Evolutionary conservation across 2,797 vertebrate genomes (phyloP), one percentile per base, ranked within the genome.

Genomic region (Gobionotothen gibberifrons): DNA sequence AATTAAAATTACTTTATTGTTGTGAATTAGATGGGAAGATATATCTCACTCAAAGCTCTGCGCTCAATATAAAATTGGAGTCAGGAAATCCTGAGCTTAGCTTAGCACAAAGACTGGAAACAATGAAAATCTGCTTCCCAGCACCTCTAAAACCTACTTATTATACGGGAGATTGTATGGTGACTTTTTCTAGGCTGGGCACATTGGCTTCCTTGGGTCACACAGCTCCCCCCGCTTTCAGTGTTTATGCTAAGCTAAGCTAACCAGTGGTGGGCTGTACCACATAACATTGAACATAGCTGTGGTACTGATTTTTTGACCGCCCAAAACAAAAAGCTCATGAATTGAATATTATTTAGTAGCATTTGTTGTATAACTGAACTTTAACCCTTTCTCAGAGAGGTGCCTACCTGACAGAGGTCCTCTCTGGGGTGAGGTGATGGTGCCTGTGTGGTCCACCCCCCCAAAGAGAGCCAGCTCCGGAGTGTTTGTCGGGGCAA

Each of bases 401-500:
- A 3, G 36, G 16, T 51, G 40, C 76, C 48, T 86, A 94, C 94
- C 94, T 75, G 94, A 87, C 66, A 93, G 54, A 15, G 90, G 91
- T 69, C 93, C 93, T 43, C 97, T 95, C 80, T 98, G 96, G 1
- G 96, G 97, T 0, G 97, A 97, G 2, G 96, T 97, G 91, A 97
- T 90, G 0, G 94, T 96, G 83, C 96, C 95, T 0, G 94, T 95
- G 65, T 95, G 95, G 89, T 97, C 97, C 81, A 97, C 96, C 36
- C 98, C 98, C 15, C 98, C 98, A 0, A 99, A 99, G 21, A 97
- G 95, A 78, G 96, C 95, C 84, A 96, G 82, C 69, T 97, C 98
- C 0, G 96, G 92, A 0, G 95, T 94, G 57, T 95, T 91, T 17
- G 94, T 95, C 0, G 97, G 97, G 69, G 94, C 89, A 0, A 85